These are phyloP conservation scores for Anarsia innoxiella DNA, from an alignment of 2,888 invertebrate species.

Conservation along the genomic window DNA sequence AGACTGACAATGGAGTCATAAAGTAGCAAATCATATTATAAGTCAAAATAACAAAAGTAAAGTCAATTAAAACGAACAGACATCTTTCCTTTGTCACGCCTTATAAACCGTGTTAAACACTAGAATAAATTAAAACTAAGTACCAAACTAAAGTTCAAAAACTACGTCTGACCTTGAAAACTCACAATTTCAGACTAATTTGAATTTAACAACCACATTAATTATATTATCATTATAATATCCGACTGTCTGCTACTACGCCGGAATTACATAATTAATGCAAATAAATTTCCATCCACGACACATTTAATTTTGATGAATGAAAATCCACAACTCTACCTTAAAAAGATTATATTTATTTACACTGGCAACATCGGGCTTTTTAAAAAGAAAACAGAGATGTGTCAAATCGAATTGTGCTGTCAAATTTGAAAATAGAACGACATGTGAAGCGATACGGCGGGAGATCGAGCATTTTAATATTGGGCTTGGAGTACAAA, in stretches of 20 bases:
- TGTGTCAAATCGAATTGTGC: slow-evolving; percentile 22
- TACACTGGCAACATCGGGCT: slow-evolving; percentile 7
- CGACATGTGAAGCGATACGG: slow-evolving; percentile 19
- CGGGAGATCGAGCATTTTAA: too few species aligned
- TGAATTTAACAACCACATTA: slow-evolving; percentile 25
- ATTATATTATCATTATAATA: slow-evolving; percentile 24
- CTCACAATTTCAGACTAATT: slow-evolving; percentile 28
- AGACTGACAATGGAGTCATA: too few species aligned
- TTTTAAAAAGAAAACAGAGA: slow-evolving; percentile 17
- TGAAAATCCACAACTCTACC: slow-evolving; percentile 21
- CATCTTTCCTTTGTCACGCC: slow-evolving; percentile 39
- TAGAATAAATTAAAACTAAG: slow-evolving; percentile 32
- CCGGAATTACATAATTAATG: slow-evolving; percentile 33
- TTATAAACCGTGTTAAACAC: slow-evolving; percentile 53
- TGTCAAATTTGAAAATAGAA: slow-evolving; percentile 36
- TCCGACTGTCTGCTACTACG: slow-evolving; percentile 25
- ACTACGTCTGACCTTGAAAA: slow-evolving; percentile 39
- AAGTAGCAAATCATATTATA: too few species aligned
- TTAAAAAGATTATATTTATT: slow-evolving; percentile 19
- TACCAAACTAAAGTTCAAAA: slow-evolving; percentile 28
- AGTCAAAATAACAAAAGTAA: too few species aligned
- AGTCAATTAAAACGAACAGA: slow-evolving; percentile 1
- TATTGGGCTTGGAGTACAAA: too few species aligned
- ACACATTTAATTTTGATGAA: slow-evolving; percentile 28
- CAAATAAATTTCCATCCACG: slow-evolving; percentile 23